A percentile compares a stretch with the other conserved stretches of the same genome.
Evolutionary conservation across 1,140 invertebrate genomes (phyloP).

Genomic region (Calliphora vicina): DNA sequence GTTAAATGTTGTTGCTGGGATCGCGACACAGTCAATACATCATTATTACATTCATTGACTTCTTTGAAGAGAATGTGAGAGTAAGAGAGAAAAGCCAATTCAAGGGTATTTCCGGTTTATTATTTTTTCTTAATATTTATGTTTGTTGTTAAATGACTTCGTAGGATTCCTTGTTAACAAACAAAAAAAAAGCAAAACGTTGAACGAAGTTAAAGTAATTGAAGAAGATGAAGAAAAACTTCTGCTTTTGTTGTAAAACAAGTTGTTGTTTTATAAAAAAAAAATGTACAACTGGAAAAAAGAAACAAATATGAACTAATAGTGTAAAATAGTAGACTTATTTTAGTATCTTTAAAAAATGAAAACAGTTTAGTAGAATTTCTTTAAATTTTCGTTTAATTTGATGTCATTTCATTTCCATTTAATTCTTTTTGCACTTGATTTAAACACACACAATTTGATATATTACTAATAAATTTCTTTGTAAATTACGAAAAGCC

Average conservation of each 20-base stretch:
- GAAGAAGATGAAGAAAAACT: too few species aligned
- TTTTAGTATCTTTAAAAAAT: too few species aligned
- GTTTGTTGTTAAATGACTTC: not conserved
- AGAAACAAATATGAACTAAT: too few species aligned
- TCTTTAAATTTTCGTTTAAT: too few species aligned
- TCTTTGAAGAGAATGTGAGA: not conserved
- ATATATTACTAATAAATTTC: not conserved
- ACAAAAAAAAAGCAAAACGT: not conserved
- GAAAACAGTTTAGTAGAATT: too few species aligned
- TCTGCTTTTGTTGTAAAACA: slow-evolving; percentile 8
- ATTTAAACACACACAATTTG: not conserved
- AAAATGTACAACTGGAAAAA: not conserved
- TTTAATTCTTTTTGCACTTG: not conserved
- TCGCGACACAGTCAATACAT: not conserved
- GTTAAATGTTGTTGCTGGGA: not conserved
- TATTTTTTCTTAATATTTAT: not conserved
- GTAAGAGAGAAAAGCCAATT: not conserved
- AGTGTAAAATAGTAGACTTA: too few species aligned
- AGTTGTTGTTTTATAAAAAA: not conserved
- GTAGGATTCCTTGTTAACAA: slow-evolving; percentile 10
- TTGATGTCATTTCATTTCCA: not conserved
- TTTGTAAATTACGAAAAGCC: not conserved
- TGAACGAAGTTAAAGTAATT: not conserved
- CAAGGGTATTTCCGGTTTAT: slow-evolving; percentile 31
- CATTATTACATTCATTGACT: not conserved